Percentiles rank a stretch among this genome's conserved stretches.
phyloP scores from a whole-genome alignment of 2,888 invertebrate genomes.

The Heliconius sara region DNA sequence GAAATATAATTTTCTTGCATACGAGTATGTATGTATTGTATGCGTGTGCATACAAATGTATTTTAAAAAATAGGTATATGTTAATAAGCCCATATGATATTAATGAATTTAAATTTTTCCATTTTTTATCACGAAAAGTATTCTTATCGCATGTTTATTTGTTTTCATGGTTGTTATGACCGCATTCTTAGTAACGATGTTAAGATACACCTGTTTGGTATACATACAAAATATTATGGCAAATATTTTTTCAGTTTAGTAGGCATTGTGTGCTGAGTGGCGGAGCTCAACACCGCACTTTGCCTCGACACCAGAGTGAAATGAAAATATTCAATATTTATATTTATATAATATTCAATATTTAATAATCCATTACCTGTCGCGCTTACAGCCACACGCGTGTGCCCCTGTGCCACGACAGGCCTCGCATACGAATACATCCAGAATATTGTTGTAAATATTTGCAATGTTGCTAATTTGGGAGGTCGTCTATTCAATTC shows the following conservation, averaged over 20 bases:
- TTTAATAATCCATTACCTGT: too few species aligned
- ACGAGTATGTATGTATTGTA: not conserved
- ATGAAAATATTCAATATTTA: too few species aligned
- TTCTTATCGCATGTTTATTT: conserved; percentile 17
- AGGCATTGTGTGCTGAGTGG: too few species aligned
- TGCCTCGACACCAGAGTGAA: too few species aligned
- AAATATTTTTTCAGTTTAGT: not conserved
- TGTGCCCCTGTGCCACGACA: too few species aligned
- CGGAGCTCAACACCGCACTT: too few species aligned
- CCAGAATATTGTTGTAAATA: not conserved
- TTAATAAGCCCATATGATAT: conserved; percentile 12
- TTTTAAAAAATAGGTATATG: not conserved
- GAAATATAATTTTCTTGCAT: not conserved
- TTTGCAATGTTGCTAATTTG: not conserved
- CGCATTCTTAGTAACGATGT: conserved; percentile 14
- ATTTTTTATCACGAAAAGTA: conserved; percentile 8
- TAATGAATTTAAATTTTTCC: conserved; percentile 2
- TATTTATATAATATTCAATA: too few species aligned
- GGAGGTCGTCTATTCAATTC: not conserved
- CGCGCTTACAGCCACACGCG: too few species aligned
- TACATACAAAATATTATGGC: not conserved
- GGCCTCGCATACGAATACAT: too few species aligned
- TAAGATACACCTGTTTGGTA: not conserved
- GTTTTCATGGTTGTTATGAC: conserved; percentile 19
- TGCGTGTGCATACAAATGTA: not conserved